Base-by-base conservation (phyloP, 2,113 vertebrate genomes). In the Tor tambroides region DNA sequence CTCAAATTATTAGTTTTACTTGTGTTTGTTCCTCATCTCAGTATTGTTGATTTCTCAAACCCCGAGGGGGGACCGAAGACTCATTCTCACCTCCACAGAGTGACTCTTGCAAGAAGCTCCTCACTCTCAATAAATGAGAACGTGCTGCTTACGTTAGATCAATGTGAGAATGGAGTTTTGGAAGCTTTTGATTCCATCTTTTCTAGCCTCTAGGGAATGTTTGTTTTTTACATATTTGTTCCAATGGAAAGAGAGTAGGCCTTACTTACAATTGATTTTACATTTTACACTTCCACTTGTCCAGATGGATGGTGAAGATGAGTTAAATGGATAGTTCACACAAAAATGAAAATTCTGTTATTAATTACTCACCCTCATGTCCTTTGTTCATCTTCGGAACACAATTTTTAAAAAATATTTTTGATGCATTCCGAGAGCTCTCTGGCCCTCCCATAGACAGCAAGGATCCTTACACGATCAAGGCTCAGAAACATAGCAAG, bases 1-100 rank as follows among this genome's bases (percentile, higher is more conserved):
- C 78, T 90, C 72, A 89, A 90, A 90, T 91, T 82, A 90, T 93
- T 74, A 74, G 41, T 85, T 82, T 72, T 67, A 69, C 87, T 85
- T 56, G 86, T 17, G 63, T 77, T 86, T 88, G 80, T 79, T 67
- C 46, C 85, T 88, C 85, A 89, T 35, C 74, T 71, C 41, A 1
- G 38, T 65, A 83, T 75, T 83, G 84, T 63, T 15, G 41, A 86
- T 51, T 85, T 69, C 71, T 75, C 14, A 85, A 23, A 86, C 90
- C 88, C 61, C 41, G 21, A 79, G 74, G 59, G 41, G 32, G 30
- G 72, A 28, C 80, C 67, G 85, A 75, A 90, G 90, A 17, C 91
- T 92, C 72, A 75, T 88, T 87, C 77, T 61, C 85, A 88, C 92
- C 88, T 91, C 86, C 54, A 71, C 69, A 21, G 79, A 75, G 65